phyloP scores from a whole-genome alignment of 1,140 invertebrate species.

The Heterodera carotae region DNA sequence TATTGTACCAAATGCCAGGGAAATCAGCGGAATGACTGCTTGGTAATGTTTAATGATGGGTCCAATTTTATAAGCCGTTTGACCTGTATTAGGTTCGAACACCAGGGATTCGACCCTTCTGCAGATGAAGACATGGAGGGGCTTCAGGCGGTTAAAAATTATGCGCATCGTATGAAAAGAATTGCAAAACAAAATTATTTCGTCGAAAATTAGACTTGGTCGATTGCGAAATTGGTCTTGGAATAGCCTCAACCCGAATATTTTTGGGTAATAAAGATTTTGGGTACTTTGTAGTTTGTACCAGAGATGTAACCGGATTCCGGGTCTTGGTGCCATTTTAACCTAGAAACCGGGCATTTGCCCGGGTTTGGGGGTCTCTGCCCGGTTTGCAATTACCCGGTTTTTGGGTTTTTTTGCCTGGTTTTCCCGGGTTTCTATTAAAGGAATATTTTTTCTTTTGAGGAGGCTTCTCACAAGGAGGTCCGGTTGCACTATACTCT shows the following conservation, averaged over 20 bases:
- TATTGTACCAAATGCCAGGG: background rate
- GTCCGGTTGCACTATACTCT: constrained; percentile 5
- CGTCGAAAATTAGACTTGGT: background rate
- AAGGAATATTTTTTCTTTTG: no score
- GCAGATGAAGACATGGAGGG: background rate
- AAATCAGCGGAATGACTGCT: background rate
- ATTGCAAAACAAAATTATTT: background rate
- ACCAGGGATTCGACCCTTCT: constrained; percentile 4
- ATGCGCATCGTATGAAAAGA: constrained; percentile 2
- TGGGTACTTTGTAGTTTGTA: no score
- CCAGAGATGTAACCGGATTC: no score
- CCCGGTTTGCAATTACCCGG: background rate
- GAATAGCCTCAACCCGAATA: background rate
- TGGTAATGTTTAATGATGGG: background rate
- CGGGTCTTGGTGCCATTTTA: no score
- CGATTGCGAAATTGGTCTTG: background rate
- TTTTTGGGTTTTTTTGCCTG: background rate
- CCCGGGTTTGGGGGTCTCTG: no score
- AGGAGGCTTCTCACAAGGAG: constrained; percentile 11
- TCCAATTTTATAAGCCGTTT: background rate
- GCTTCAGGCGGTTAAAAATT: background rate
- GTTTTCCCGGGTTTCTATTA: no score
- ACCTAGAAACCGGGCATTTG: no score
- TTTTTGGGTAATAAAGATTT: constrained; percentile 17
- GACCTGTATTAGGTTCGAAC: background rate